These are phyloP conservation scores for Physella acuta DNA, from an alignment of 1,140 invertebrate species.

Conservation along the genomic window DNA sequence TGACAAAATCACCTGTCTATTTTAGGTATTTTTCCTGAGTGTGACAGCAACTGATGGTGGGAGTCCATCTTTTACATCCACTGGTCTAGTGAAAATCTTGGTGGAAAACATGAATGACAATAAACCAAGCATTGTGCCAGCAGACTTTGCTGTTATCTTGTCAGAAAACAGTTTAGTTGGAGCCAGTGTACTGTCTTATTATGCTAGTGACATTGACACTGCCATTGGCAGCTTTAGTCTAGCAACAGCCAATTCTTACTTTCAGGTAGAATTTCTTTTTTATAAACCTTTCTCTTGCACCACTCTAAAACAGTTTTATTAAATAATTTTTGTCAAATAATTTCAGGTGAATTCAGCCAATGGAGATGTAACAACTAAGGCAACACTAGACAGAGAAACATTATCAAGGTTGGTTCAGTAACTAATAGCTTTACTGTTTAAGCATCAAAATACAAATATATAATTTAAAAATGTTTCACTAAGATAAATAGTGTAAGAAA, in stretches of 20 bases:
- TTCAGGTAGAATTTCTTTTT: conserved; percentile 25
- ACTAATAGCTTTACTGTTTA: too few relatives aligned
- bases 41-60: conserved; percentile 38
- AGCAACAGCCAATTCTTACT: conserved; percentile 26
- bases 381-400: conserved; percentile 41
- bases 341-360: conserved; percentile 25
- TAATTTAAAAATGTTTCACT: too few relatives aligned
- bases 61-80: conserved; percentile 27
- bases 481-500: too few relatives aligned
- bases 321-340: not conserved
- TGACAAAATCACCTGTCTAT: not conserved
- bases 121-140: conserved; percentile 34
- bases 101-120: conserved; percentile 47
- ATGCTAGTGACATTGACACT: conserved; percentile 33
- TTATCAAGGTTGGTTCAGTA: conserved; percentile 21
- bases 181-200: conserved; percentile 27
- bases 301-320: too few relatives aligned
- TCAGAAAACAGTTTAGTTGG: conserved; percentile 28
- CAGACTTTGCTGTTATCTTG: conserved; percentile 29
- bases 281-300: too few relatives aligned
- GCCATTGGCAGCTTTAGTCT: conserved; percentile 35
- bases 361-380: conserved; percentile 35
- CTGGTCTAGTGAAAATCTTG: conserved; percentile 30
- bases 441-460: too few relatives aligned
- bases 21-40: conserved; percentile 45